These are phyloP conservation scores for Fabriciana adippe DNA, from an alignment of 2,888 invertebrate genomes.

Conservation along the genomic window DNA sequence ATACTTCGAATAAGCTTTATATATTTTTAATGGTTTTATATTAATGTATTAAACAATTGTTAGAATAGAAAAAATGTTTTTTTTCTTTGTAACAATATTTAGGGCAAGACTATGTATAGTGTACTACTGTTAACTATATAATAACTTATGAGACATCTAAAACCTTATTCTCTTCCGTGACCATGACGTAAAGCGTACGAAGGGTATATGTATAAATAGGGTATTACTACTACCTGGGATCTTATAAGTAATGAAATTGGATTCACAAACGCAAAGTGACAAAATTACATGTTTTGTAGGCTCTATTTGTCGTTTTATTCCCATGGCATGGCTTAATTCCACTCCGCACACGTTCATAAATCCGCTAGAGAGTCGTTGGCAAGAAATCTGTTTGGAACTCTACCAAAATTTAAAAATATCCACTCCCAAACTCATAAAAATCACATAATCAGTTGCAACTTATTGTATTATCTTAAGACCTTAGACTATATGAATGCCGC, in stretches of 20 bases:
- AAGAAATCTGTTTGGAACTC: slow-evolving; percentile 66
- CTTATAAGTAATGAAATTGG: slow-evolving; percentile 1
- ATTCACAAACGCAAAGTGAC: neutral
- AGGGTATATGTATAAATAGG: no score
- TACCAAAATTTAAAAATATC: slow-evolving; percentile 75
- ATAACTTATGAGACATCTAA: no score
- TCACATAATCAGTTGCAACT: slow-evolving; percentile 19
- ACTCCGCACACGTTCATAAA: slow-evolving; percentile 55
- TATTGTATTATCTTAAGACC: neutral
- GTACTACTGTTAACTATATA: no score
- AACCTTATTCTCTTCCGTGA: no score
- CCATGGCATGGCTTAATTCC: slow-evolving; percentile 13
- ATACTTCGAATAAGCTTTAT: no score
- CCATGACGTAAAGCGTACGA: no score
- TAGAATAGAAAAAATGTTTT: no score
- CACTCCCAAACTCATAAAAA: slow-evolving; percentile 59
- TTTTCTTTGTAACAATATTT: no score
- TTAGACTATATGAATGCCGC: no score
- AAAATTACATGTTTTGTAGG: slow-evolving; percentile 15
- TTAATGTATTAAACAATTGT: no score
- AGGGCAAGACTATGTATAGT: no score
- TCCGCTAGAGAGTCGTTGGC: slow-evolving; percentile 63
- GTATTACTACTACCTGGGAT: neutral
- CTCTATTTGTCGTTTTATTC: slow-evolving; percentile 13
- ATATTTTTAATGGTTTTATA: no score